These are phyloP conservation scores for Prunella strophiata DNA, from an alignment of 2,797 vertebrate genomes.

Conservation along the genomic window DNA sequence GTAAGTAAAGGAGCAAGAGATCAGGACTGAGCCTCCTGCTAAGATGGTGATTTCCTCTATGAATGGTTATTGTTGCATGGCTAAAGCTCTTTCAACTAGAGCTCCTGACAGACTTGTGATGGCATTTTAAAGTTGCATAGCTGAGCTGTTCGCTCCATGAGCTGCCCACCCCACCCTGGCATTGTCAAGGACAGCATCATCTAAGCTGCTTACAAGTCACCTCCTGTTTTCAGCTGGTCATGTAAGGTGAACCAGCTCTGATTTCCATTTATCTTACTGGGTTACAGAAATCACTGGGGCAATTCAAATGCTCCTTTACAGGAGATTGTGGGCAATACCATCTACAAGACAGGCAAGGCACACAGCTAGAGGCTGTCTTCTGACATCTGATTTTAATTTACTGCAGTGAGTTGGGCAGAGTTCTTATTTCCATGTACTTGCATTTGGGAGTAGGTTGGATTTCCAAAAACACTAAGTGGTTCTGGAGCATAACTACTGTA, in stretches of 20 bases:
- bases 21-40: not conserved
- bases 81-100: not conserved
- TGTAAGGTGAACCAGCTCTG: not conserved
- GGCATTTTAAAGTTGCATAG: not conserved
- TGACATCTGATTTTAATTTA: conserved; percentile 34
- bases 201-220: not conserved
- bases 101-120: not conserved
- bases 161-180: not conserved
- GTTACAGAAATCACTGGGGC: not conserved
- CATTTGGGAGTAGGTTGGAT: not conserved
- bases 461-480: conserved; percentile 15
- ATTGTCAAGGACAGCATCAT: not conserved
- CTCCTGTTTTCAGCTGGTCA: conserved; percentile 8
- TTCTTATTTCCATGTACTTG: conserved; percentile 29
- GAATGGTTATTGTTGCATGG: not conserved
- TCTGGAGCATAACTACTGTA: conserved; percentile 7
- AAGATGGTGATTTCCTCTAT: not conserved
- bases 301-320: not conserved
- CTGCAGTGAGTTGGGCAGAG: not conserved
- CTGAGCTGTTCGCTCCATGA: not conserved
- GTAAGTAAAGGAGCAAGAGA: not conserved
- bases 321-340: not conserved
- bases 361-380: not conserved
- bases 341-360: not conserved
- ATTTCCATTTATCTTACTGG: not conserved